Percentiles rank a stretch among this genome's conserved stretches.
These are phyloP conservation scores for Phacellophora camtschatica DNA, from an alignment of 30 jellyfish, hydroid and myxozoan species.

Conservation along the genomic window DNA sequence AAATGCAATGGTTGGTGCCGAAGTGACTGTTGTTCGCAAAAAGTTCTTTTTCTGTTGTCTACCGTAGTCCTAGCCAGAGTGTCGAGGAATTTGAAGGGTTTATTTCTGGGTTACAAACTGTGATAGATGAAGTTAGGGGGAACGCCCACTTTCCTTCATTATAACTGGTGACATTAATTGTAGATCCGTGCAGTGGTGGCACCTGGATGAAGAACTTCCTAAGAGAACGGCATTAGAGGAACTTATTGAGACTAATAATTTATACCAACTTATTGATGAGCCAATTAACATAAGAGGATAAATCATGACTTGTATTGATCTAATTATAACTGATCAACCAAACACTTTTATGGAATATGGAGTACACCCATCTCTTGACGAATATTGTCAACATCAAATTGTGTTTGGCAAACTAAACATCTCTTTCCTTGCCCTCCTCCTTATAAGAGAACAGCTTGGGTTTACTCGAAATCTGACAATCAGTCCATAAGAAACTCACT, in stretches of 20 bases:
- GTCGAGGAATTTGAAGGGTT: conserved; percentile 16
- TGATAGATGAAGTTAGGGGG: conserved; percentile 1
- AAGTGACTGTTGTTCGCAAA: conserved; percentile 7
- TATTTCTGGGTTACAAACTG: background rate
- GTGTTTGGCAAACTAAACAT: background rate
- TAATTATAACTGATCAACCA: conserved; percentile 43
- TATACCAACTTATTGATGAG: conserved; percentile 1
- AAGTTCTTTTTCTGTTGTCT: background rate
- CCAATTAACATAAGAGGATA: conserved; percentile 34
- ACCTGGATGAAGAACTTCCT: conserved; percentile 37
- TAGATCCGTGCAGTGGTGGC: conserved; percentile 61
- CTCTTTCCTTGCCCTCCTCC: conserved; percentile 18
- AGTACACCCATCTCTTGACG: conserved; percentile 47
- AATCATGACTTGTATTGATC: conserved; percentile 44
- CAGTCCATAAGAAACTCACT: conserved; percentile 20
- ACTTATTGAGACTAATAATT: conserved; percentile 3
- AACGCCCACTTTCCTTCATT: conserved; percentile 5
- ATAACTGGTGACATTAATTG: conserved; percentile 44
- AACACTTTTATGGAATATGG: conserved; percentile 38
- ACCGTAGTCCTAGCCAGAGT: conserved; percentile 33
- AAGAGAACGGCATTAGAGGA: conserved; percentile 44
- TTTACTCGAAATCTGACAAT: background rate
- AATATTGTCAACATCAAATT: conserved; percentile 40
- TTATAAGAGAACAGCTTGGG: conserved; percentile 4
- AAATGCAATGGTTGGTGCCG: conserved; percentile 27